These are phyloP conservation scores for Congeria kusceri DNA, from an alignment of 2,888 invertebrate genomes.

Conservation along the genomic window DNA sequence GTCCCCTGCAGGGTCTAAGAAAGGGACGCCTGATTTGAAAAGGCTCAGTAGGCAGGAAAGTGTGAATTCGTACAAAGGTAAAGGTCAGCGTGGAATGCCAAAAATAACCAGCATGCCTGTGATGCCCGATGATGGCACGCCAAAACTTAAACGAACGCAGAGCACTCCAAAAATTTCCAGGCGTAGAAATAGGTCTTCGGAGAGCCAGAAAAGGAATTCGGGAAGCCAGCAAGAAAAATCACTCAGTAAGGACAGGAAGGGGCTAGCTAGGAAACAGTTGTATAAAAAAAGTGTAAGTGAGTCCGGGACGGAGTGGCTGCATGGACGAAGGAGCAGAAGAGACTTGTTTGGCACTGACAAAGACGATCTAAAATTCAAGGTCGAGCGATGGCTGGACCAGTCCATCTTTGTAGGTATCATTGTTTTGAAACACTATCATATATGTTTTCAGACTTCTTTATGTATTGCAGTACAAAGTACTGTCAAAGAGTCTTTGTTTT, in stretches of 20 bases:
- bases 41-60: neutral
- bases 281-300: neutral
- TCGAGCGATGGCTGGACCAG: neutral
- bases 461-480: no score
- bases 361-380: neutral
- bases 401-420: conserved; percentile 4
- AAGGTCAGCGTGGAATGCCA: neutral
- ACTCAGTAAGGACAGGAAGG: no score
- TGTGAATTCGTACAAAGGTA: neutral
- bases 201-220: neutral
- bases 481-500: no score
- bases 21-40: conserved; percentile 1
- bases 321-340: neutral
- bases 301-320: neutral
- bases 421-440: no score
- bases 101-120: neutral
- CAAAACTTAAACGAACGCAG: conserved; percentile 23
- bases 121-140: neutral
- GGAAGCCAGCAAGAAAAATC: no score
- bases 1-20: neutral
- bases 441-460: no score
- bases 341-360: neutral
- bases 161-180: conserved; percentile 25
- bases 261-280: no score
- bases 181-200: conserved; percentile 2